phyloP scores from a whole-genome alignment of 2,113 vertebrate species.

The Cheilinus undulatus region DNA sequence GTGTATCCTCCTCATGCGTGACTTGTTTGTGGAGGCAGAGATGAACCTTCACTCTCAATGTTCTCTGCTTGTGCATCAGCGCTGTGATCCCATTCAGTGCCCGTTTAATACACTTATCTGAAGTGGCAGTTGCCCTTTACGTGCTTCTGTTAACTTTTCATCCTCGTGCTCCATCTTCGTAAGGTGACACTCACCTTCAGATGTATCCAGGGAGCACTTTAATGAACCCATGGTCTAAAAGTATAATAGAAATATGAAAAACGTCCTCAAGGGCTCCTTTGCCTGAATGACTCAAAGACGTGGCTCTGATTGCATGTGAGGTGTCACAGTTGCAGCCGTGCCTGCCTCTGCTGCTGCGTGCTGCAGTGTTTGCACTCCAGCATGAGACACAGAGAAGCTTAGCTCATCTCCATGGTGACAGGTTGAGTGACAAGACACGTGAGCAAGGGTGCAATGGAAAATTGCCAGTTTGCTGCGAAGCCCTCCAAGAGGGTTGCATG shows the following conservation, averaged over 20 bases:
- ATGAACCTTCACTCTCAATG: slow-evolving; percentile 15
- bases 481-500: slow-evolving; percentile 35
- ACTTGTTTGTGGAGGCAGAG: slow-evolving; percentile 5
- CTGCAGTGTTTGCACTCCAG: slow-evolving; percentile 61
- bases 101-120: slow-evolving; percentile 22
- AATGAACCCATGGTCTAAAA: not conserved
- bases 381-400: slow-evolving; percentile 54
- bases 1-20: not conserved
- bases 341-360: slow-evolving; percentile 39
- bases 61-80: slow-evolving; percentile 11
- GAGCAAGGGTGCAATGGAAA: slow-evolving; percentile 60
- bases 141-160: slow-evolving; percentile 43
- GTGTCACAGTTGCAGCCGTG: slow-evolving; percentile 9
- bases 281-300: slow-evolving; percentile 2
- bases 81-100: slow-evolving; percentile 24
- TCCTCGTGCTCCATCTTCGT: slow-evolving; percentile 10
- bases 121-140: slow-evolving; percentile 68
- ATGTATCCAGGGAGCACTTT: slow-evolving; percentile 7
- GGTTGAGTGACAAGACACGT: slow-evolving; percentile 71
- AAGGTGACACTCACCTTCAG: slow-evolving; percentile 39
- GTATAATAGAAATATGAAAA: not conserved
- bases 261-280: not conserved
- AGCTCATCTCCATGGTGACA: slow-evolving; percentile 77
- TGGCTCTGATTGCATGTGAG: slow-evolving; percentile 1
- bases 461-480: slow-evolving; percentile 71